These are phyloP conservation scores for Tyrophagus putrescentiae DNA, from an alignment of 1,140 invertebrate genomes.

Conservation along the genomic window DNA sequence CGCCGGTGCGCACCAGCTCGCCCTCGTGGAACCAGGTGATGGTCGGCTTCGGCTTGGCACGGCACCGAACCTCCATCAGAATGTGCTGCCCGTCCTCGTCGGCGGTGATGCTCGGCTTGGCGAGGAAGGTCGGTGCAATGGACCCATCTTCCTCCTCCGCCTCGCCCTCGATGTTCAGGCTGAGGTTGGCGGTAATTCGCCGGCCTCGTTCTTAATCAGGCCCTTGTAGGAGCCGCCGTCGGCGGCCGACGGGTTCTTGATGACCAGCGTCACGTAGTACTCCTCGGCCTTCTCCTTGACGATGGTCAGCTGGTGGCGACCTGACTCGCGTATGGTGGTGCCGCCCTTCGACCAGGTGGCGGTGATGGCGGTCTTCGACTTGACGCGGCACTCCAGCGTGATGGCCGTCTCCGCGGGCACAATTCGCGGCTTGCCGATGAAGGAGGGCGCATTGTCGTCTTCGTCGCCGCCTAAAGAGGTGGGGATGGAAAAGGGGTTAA, in stretches of 20 bases:
- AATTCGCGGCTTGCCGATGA: constrained; percentile 90
- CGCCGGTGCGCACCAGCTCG: constrained; percentile 55
- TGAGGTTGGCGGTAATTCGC: constrained; percentile 96
- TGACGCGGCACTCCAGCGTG: constrained; percentile 86
- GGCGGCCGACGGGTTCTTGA: constrained; percentile 77
- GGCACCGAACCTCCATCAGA: constrained; percentile 92
- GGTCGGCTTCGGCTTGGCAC: constrained; percentile 77
- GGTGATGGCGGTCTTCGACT: constrained; percentile 73
- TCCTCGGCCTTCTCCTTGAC: constrained; percentile 59
- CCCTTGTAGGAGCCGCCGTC: constrained; percentile 96
- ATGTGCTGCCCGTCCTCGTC: constrained; percentile 87
- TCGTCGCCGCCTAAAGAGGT: constrained; percentile 44
- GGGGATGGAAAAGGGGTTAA: not conserved
- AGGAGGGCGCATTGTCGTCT: constrained; percentile 67
- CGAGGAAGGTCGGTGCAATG: constrained; percentile 81
- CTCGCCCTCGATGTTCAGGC: constrained; percentile 79
- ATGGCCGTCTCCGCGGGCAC: constrained; percentile 93
- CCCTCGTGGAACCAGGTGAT: constrained; percentile 80
- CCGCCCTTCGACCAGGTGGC: constrained; percentile 79
- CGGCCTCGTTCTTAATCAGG: constrained; percentile 87
- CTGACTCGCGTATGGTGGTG: constrained; percentile 63
- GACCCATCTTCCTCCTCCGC: constrained; percentile 47
- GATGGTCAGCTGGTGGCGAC: constrained; percentile 66
- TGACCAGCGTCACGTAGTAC: constrained; percentile 72
- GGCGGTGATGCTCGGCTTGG: constrained; percentile 87